Conservation (phyloP, 2,888 invertebrate species). For the Dione juno region DNA sequence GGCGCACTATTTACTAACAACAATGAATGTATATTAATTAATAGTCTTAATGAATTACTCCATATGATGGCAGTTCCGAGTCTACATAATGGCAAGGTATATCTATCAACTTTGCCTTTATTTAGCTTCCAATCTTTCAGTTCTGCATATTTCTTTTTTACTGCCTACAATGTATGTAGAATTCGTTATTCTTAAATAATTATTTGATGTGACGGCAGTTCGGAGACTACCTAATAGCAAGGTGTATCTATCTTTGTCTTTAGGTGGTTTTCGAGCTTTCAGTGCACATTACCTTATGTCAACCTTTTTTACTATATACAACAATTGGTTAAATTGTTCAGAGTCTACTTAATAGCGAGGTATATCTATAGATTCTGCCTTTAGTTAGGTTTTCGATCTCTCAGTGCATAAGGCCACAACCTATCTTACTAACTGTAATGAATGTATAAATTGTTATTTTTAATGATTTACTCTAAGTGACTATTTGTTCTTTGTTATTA, state of each 20-base stretch:
- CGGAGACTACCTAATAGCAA: slow-evolving; percentile 20
- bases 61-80: background rate
- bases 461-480: background rate
- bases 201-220: background rate
- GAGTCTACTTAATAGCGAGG: slow-evolving; percentile 21
- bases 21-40: background rate
- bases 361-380: slow-evolving; percentile 6
- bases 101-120: slow-evolving; percentile 22
- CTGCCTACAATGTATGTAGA: too few species aligned
- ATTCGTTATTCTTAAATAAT: too few species aligned
- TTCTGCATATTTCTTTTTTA: background rate
- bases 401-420: too few species aligned
- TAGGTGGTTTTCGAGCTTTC: slow-evolving; percentile 18
- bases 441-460: background rate
- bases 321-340: too few species aligned
- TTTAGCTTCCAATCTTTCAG: slow-evolving; percentile 7
- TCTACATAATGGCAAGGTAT: slow-evolving; percentile 15
- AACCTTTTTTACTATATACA: background rate
- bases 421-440: background rate
- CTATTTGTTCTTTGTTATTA: too few species aligned
- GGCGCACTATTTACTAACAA: background rate
- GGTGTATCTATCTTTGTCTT: slow-evolving; percentile 4
- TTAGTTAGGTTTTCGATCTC: slow-evolving; percentile 18
- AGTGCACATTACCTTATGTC: too few species aligned
- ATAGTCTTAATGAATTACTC: background rate